Conservation (phyloP, 2,888 invertebrate species). For the Graphium colonna region DNA sequence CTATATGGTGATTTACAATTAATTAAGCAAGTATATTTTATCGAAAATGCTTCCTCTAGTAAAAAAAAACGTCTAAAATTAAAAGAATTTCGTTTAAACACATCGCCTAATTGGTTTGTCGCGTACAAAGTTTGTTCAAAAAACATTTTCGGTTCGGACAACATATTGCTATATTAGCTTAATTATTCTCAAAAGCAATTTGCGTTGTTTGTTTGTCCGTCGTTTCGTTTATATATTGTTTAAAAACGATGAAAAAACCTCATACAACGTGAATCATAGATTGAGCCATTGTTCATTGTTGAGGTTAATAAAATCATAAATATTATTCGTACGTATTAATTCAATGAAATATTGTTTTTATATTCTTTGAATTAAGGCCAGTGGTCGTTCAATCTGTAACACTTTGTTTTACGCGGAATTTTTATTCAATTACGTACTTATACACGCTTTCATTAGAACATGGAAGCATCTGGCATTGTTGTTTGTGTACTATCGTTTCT, state of each 20-base stretch:
- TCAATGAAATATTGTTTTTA: slow-evolving; percentile 14
- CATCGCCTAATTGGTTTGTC: not conserved
- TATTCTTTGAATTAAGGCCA: slow-evolving; percentile 8
- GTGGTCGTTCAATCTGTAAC: slow-evolving; percentile 4
- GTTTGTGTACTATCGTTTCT: too few relatives aligned
- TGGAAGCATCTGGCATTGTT: too few relatives aligned
- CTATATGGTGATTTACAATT: too few relatives aligned
- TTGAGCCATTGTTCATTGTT: slow-evolving; percentile 11
- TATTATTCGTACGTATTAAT: slow-evolving; percentile 14
- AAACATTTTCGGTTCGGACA: slow-evolving; percentile 13
- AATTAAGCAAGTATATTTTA: too few relatives aligned
- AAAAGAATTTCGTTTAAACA: not conserved
- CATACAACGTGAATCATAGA: slow-evolving; percentile 17
- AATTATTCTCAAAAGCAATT: slow-evolving; percentile 16
- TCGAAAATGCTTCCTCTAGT: too few relatives aligned
- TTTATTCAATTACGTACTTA: slow-evolving; percentile 1
- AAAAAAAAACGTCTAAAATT: not conserved
- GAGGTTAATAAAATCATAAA: slow-evolving; percentile 18
- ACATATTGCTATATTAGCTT: slow-evolving; percentile 13
- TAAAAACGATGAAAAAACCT: not conserved
- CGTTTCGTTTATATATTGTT: slow-evolving; percentile 2
- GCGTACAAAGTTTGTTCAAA: not conserved
- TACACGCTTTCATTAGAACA: too few relatives aligned
- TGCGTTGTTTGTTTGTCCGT: slow-evolving; percentile 1
- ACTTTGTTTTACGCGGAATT: slow-evolving; percentile 11